Evolutionary conservation across 2,113 vertebrate genomes (phyloP), one percentile per base, ranked within the genome.

Genomic region (Pachypanchax playfairii): DNA sequence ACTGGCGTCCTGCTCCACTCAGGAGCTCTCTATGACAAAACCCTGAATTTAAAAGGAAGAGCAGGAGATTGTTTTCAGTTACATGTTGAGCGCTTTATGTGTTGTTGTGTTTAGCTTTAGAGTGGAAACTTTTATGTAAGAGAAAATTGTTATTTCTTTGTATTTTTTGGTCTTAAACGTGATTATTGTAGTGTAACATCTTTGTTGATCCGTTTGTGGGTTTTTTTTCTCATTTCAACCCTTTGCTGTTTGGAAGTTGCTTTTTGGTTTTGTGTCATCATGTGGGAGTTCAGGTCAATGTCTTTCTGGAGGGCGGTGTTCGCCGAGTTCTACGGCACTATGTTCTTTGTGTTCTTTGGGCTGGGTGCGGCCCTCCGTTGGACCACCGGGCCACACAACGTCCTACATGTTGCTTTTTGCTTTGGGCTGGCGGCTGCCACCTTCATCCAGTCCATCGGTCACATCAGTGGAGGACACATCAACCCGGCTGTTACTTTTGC

Each of bases 241-340:
- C 79, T 84, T 73, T 71, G 74, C 73, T 63, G 26, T 70, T 82
- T 63, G 68, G 60, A 6, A 53, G 52, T 79, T 47, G 39, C 62
- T 41, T 79, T 75, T 72, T 69, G 71, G 73, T 22, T 44, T 59
- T 69, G 59, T 80, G 78, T 71, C 89, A 90, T 82, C 87, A 98
- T 98, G 96, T 98, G 95, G 96, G 96, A 98, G 90, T 93, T 98
- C 79, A 92, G 93, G 43, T 96, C 95, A 28, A 91, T 95, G 93
- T 92, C 95, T 75, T 98, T 98, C 77, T 98, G 96, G 96, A 94
- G 96, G 92, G 96, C 96, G 24, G 88, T 98, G 72, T 93, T 96
- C 13, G 95, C 95, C 1, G 95, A 98, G 87, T 96, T 98, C 87
- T 95, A 97, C 49, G 96, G 94, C 85, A 97, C 95, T 78, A 93